phyloP scores from a whole-genome alignment of 2,888 invertebrate species.

The Spisula solida region DNA sequence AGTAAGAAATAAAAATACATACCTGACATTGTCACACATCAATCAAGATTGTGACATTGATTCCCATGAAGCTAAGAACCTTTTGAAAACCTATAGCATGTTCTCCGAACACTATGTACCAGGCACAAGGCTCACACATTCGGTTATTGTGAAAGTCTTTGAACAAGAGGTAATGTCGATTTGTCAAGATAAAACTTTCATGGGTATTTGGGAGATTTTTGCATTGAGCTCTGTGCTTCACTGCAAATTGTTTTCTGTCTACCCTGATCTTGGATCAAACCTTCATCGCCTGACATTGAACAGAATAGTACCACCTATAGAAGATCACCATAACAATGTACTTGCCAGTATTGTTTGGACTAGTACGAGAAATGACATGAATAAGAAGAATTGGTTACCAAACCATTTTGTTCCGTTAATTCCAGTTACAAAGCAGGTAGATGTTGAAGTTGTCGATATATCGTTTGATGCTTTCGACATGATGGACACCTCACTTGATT shows the following conservation, averaged over 20 bases:
- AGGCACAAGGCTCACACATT: not conserved
- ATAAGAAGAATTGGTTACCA: conserved; percentile 33
- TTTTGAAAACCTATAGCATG: conserved; percentile 35
- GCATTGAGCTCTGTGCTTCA: conserved; percentile 46
- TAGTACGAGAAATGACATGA: not conserved
- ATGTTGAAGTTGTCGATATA: too few relatives aligned
- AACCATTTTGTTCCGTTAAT: conserved; percentile 55
- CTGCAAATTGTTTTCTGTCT: conserved; percentile 48
- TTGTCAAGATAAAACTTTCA: conserved; percentile 32
- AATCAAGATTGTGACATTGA: not conserved
- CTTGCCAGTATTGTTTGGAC: not conserved
- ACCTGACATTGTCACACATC: conserved; percentile 34
- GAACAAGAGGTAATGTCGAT: conserved; percentile 47
- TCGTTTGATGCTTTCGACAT: too few relatives aligned
- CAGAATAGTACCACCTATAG: conserved; percentile 23
- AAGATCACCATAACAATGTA: not conserved
- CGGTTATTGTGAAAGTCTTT: conserved; percentile 24
- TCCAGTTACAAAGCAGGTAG: too few relatives aligned
- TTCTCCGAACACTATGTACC: conserved; percentile 44
- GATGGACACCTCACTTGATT: too few relatives aligned
- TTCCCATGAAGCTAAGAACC: not conserved
- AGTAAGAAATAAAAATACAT: conserved; percentile 28
- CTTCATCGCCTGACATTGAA: conserved; percentile 28
- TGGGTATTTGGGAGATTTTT: conserved; percentile 68
- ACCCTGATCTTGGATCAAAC: conserved; percentile 47